These are phyloP conservation scores for Burhinus bistriatus DNA, from an alignment of 2,113 vertebrate genomes.

Conservation along the genomic window DNA sequence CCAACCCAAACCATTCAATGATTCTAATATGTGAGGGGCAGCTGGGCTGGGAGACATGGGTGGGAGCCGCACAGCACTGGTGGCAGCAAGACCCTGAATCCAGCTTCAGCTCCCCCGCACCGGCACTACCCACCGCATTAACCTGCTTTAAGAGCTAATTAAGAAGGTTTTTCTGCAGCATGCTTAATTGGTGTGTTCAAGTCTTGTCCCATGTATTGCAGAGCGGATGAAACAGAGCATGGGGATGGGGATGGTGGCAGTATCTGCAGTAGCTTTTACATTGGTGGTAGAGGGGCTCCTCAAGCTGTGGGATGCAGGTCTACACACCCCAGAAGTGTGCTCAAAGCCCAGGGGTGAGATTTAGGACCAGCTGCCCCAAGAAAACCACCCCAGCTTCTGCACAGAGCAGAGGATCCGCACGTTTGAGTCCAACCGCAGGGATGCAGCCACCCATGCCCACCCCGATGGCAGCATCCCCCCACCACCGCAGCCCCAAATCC, in stretches of 20 bases:
- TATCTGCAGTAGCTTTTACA: neutral
- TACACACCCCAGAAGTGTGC: neutral
- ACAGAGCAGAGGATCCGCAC: neutral
- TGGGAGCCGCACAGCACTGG: neutral
- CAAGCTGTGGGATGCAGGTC: neutral
- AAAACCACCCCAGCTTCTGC: neutral
- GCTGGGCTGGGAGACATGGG: rapidly evolving
- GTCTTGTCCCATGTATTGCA: neutral
- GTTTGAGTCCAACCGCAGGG: rapidly evolving
- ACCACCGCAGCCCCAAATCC: no score
- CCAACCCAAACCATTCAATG: no score
- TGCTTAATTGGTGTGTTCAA: neutral
- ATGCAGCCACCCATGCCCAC: neutral
- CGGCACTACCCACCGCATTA: neutral
- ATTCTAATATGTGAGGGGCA: neutral
- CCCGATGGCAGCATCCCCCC: neutral
- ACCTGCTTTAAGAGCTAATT: neutral
- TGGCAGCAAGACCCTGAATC: neutral
- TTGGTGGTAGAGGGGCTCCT: neutral
- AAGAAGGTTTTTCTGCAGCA: neutral
- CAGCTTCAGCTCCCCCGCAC: neutral
- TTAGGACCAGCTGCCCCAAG: neutral
- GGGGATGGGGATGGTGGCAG: rapidly evolving
- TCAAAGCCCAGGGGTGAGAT: neutral
- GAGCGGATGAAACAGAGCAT: neutral